Conservation (phyloP, 2,797 vertebrate genomes). For the Tapirus indicus region DNA sequence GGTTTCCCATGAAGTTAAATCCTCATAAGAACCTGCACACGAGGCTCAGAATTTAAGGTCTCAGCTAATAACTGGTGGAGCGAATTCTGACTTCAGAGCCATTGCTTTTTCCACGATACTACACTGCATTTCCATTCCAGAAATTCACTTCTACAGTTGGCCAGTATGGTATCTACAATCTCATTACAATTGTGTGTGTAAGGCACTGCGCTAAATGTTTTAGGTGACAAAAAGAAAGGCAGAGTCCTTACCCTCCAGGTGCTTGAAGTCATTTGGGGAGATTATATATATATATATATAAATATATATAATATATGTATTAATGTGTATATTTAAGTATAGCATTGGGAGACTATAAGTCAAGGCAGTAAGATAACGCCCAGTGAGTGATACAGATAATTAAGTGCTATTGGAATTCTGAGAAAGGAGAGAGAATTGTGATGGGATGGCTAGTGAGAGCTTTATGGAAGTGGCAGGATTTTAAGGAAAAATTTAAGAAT, state of each 20-base stretch:
- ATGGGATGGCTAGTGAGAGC: not conserved
- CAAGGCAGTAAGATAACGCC: not conserved
- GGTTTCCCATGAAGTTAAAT: constrained; percentile 29
- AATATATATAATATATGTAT: not conserved
- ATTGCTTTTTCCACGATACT: not conserved
- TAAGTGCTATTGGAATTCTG: constrained; percentile 22
- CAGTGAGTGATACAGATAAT: not conserved
- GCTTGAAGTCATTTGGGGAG: constrained; percentile 28
- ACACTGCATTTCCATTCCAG: not conserved
- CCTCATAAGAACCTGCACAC: not conserved
- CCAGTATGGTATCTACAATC: not conserved
- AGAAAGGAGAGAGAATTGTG: not conserved
- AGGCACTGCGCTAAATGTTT: not conserved
- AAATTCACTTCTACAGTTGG: not conserved
- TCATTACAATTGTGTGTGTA: not conserved
- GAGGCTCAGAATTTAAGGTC: constrained; percentile 35
- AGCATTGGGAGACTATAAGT: not conserved
- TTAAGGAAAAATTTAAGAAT: constrained; percentile 50
- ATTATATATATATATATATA: not conserved
- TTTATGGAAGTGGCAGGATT: constrained; percentile 20
- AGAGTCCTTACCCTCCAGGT: not conserved
- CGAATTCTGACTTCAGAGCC: constrained; percentile 15
- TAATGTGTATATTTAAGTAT: not conserved
- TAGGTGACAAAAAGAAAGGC: constrained; percentile 6
- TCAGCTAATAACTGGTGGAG: not conserved